Conservation (phyloP, 2,113 vertebrate species). For the Notothenia coriiceps region DNA sequence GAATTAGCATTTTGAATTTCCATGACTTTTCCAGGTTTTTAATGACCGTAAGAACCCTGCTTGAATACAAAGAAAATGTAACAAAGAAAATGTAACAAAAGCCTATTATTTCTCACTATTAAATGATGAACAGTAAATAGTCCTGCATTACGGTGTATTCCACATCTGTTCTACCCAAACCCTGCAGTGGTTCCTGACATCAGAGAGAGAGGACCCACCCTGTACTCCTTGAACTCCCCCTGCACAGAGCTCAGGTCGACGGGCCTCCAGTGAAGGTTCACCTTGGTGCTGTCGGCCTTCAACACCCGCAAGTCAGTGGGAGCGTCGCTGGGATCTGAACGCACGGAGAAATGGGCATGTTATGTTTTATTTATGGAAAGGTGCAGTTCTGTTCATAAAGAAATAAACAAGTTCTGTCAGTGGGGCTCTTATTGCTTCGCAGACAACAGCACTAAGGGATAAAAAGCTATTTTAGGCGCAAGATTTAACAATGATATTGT, state of each 20-base stretch:
- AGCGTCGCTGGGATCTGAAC: conserved; percentile 89
- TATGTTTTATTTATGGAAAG: neutral
- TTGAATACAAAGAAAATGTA: too few species aligned
- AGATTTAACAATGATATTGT: neutral
- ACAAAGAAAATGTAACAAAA: too few species aligned
- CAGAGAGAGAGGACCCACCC: conserved; percentile 78
- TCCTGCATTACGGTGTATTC: too few species aligned
- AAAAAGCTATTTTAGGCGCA: neutral
- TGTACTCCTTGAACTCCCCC: conserved; percentile 96
- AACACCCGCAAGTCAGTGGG: conserved; percentile 90
- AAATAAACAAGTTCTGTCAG: neutral
- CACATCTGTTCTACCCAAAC: neutral
- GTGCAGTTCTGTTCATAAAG: neutral
- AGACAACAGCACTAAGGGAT: neutral
- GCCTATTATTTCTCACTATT: too few species aligned
- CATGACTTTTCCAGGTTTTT: too few species aligned
- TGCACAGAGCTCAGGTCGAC: conserved; percentile 89
- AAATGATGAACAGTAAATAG: too few species aligned
- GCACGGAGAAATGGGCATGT: neutral
- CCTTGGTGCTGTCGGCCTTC: conserved; percentile 89
- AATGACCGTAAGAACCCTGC: too few species aligned
- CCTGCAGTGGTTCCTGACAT: neutral
- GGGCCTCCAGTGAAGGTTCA: conserved; percentile 90
- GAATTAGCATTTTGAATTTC: too few species aligned
- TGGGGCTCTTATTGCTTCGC: neutral